phyloP scores from a whole-genome alignment of 1,140 invertebrate genomes.

The Pemphigus obesinymphae region DNA sequence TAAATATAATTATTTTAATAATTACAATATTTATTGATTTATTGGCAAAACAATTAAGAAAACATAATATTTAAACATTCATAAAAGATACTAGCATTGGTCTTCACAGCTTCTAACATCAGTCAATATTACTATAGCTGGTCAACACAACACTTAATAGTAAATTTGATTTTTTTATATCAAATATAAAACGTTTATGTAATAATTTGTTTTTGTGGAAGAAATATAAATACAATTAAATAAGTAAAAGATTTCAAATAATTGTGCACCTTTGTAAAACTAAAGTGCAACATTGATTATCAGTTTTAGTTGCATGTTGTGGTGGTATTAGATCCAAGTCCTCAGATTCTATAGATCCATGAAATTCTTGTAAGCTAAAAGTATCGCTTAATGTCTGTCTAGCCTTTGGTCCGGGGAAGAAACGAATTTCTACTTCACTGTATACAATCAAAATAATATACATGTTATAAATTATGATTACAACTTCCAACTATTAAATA shows the following conservation, averaged over 20 bases:
- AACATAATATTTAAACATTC: neutral
- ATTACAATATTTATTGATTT: constrained; percentile 20
- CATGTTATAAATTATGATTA: neutral
- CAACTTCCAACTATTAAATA: too few relatives aligned
- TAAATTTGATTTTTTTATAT: neutral
- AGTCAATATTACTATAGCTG: constrained; percentile 33
- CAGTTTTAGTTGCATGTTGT: constrained; percentile 31
- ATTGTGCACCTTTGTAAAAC: constrained; percentile 20
- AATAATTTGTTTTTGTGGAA: neutral
- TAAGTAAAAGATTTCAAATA: neutral
- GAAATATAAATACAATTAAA: neutral
- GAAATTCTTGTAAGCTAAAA: constrained; percentile 60
- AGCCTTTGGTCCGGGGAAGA: constrained; percentile 54
- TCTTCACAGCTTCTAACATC: constrained; percentile 15
- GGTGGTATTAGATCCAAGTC: constrained; percentile 45
- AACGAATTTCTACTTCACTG: constrained; percentile 58
- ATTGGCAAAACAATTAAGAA: neutral
- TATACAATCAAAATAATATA: constrained; percentile 34
- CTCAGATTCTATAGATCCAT: constrained; percentile 52
- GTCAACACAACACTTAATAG: neutral
- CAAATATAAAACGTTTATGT: neutral
- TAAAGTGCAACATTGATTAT: constrained; percentile 29
- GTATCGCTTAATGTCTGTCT: constrained; percentile 58
- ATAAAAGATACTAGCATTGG: neutral
- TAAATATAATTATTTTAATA: neutral